Base-by-base conservation (phyloP, 1,140 invertebrate genomes). In the Paraescarpia echinospica region DNA sequence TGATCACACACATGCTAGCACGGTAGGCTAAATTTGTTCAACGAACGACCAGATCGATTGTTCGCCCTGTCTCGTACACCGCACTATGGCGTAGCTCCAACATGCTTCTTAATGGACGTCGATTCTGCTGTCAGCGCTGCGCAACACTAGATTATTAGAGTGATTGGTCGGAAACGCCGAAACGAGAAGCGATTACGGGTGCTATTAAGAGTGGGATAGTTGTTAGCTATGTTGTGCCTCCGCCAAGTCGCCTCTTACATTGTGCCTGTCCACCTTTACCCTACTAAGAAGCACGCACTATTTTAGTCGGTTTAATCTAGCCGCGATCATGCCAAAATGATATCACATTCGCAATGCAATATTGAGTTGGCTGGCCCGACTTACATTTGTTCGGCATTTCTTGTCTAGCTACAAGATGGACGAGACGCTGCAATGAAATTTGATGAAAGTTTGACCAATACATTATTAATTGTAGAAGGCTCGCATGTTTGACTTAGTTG, bases 131-230 rank as follows among this genome's bases (percentile, higher is more conserved):
- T 77, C 59, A 77, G 59, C 59, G 59, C 59, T 31, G 59, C 22
- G 59, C 22, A 77, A 77, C 59, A 77, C 59, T 77, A 77, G 59
- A 77, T 77, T 77, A 77, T 77, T 77, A 77, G 59, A 77, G 59
- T 77, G 59, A 77, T 77, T 77, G 59, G 59, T 77, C 59, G 59
- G 59, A 77, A 77, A 77, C 59, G 59, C 22, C 12, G 59, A 77
- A 77, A 77, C 59, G 59, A 77, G 59, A 77, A 27, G 14, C 59
- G 59, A 18, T 31, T 77, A 77, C 59, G 59, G 59, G 59, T 27
- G 59, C 59, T 77, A 77, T 77, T 77, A 77, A 77, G 8, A 77
- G 59, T 18, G 59, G 59, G 59, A 77, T 77, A 77, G 14, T 18
- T 77, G 59, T 77, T 27, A 77, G 9, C 4, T 77, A 27, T 77